These are phyloP conservation scores for Cyanoliseus patagonus DNA, from an alignment of 2,113 vertebrate species.

Conservation along the genomic window DNA sequence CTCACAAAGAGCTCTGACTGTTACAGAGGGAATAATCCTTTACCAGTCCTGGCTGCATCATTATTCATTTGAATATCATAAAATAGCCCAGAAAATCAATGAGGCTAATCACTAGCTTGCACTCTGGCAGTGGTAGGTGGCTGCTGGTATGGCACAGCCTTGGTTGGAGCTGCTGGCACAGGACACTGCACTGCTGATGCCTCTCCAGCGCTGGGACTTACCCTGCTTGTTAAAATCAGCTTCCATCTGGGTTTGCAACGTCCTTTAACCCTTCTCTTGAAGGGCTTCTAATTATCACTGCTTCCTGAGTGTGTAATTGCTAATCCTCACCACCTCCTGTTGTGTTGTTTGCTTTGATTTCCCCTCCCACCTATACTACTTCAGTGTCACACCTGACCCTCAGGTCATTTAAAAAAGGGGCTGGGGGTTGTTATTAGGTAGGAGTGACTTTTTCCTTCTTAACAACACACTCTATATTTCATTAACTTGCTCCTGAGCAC, in stretches of 20 bases:
- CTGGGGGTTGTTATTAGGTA: background rate
- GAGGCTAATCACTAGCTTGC: background rate
- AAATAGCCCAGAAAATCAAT: background rate
- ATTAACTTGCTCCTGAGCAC: background rate
- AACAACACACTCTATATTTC: background rate
- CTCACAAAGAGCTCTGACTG: background rate
- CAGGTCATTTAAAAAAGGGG: background rate
- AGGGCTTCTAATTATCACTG: constrained; percentile 32
- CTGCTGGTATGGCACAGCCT: background rate
- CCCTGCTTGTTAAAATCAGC: background rate
- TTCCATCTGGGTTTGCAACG: background rate
- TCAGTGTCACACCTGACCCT: background rate
- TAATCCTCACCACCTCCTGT: background rate
- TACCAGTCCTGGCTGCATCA: background rate
- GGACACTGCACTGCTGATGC: background rate
- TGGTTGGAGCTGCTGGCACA: background rate
- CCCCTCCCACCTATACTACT: background rate
- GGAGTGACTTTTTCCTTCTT: background rate
- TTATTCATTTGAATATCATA: background rate
- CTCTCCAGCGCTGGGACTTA: background rate
- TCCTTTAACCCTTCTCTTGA: constrained; percentile 30
- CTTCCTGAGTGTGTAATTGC: background rate
- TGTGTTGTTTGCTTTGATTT: background rate
- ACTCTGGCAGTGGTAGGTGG: rapidly evolving
- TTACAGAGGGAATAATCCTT: background rate